Evolutionary conservation across 1,140 invertebrate genomes (phyloP).

Genomic region (Solenopsis invicta): DNA sequence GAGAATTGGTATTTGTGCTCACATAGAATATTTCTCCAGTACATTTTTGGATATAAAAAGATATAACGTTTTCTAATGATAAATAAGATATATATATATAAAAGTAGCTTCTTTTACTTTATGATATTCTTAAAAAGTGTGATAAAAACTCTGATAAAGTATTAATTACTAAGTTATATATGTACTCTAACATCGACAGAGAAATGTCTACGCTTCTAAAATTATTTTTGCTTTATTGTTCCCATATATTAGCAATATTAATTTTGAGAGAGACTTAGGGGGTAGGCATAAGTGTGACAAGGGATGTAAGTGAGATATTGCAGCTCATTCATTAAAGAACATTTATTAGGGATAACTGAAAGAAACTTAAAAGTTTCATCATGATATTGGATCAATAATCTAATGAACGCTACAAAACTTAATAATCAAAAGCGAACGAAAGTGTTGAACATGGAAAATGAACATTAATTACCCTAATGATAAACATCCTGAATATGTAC

Average conservation of each 20-base stretch:
- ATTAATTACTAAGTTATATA: slow-evolving; percentile 17
- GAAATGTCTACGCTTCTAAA: slow-evolving; percentile 28
- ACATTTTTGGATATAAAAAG: slow-evolving; percentile 24
- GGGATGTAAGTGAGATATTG: slow-evolving; percentile 84
- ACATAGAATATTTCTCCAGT: slow-evolving; percentile 61
- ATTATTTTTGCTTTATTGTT: slow-evolving; percentile 48
- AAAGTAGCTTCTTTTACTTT: slow-evolving; percentile 30
- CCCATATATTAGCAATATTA: slow-evolving; percentile 52
- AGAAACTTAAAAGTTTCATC: slow-evolving; percentile 24
- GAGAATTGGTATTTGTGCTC: slow-evolving; percentile 56
- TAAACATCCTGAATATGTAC: slow-evolving; percentile 85
- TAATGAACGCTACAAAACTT: slow-evolving; percentile 26
- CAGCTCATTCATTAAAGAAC: slow-evolving; percentile 44
- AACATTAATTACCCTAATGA: slow-evolving; percentile 49
- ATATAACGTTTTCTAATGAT: slow-evolving; percentile 6
- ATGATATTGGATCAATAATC: slow-evolving; percentile 58
- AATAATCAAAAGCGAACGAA: slow-evolving; percentile 18
- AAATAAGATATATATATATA: background rate
- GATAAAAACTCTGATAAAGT: background rate
- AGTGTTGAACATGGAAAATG: slow-evolving; percentile 63
- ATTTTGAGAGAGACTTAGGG: slow-evolving; percentile 81
- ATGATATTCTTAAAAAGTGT: background rate
- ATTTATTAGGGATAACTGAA: slow-evolving; percentile 55
- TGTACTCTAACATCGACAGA: slow-evolving; percentile 37
- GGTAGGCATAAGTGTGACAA: slow-evolving; percentile 87